Evolutionary conservation across 2,797 vertebrate species (phyloP), one percentile per base, ranked within the genome.

Genomic region (Esox masquinongy): DNA sequence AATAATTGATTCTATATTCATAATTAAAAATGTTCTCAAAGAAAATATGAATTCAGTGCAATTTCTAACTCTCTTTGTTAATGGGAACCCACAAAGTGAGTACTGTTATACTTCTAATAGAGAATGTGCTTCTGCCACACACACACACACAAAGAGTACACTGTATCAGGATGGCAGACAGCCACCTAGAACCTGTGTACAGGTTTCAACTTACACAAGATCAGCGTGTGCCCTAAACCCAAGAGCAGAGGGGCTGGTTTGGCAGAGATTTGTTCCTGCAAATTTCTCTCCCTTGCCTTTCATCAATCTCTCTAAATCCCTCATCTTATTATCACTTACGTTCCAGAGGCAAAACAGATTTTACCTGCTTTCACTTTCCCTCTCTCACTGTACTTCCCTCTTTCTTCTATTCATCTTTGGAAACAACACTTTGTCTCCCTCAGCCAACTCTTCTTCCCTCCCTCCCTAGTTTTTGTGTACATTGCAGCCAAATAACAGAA

Each of bases 171-270:
- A 19, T 71, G 69, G 49, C 26, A 51, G 8, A 11, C 24, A 29
- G 53, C 53, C 72, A 39, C n/a, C 36, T 22, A 47, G 34, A 56
- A 43, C 15, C 72, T 24, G 31, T 51, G 51, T 34, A 6, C 50
- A 59, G 50, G 70, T 56, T 17, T 56, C 72, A 47, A 4, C 53
- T 61, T 63, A 17, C 63, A 53, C 43, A 11, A 53, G 24, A 67
- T 12, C 43, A 29, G 6, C 9, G 24, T 29, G n/a, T 29, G 68
- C 51, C 12, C 19, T 16, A 47, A 39, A 63, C 3, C 6, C 26
- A 69, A 70, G 53, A 70, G 17, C 50, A 59, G n/a, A 51, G 66
- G 22, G 50, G 31, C 26, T 64, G 66, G 53, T 29, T 59, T 36
- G 15, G 9, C 5, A 22, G 49, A 17, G n/a, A 36, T 22, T 22